These are phyloP conservation scores for Ectropis grisescens DNA, from an alignment of 1,140 invertebrate genomes.

Conservation along the genomic window DNA sequence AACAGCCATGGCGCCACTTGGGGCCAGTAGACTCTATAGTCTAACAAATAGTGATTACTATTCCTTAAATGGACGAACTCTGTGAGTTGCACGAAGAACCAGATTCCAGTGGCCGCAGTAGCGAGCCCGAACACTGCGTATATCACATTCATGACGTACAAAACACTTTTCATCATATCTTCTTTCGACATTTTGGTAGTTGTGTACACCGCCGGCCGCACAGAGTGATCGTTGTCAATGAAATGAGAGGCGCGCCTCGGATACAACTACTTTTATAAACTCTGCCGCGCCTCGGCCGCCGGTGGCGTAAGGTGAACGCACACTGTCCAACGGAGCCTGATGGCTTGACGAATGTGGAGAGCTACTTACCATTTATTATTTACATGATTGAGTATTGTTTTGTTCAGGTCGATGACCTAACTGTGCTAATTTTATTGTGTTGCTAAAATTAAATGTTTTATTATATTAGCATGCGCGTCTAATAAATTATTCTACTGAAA, in stretches of 20 bases:
- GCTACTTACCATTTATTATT: too few relatives aligned
- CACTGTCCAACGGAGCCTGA: too few relatives aligned
- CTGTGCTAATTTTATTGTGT: too few relatives aligned
- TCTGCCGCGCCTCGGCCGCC: slow-evolving; percentile 14
- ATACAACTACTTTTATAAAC: slow-evolving; percentile 48
- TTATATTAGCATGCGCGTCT: too few relatives aligned
- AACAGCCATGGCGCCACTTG: slow-evolving; percentile 63
- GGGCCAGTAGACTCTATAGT: slow-evolving; percentile 61
- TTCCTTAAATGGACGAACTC: slow-evolving; percentile 54
- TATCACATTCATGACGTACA: slow-evolving; percentile 51
- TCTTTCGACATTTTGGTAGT: slow-evolving; percentile 44
- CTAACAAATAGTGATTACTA: slow-evolving; percentile 55
- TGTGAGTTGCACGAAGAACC: slow-evolving; percentile 58
- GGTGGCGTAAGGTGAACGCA: too few relatives aligned
- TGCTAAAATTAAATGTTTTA: too few relatives aligned
- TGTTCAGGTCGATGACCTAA: too few relatives aligned
- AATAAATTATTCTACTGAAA: too few relatives aligned
- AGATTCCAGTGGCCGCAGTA: slow-evolving; percentile 52
- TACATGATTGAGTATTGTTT: too few relatives aligned
- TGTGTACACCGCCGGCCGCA: too few relatives aligned
- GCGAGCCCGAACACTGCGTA: slow-evolving; percentile 53
- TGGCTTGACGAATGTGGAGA: too few relatives aligned
- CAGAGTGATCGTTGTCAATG: slow-evolving; percentile 25
- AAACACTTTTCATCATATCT: slow-evolving; percentile 41
- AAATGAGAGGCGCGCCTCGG: slow-evolving; percentile 41